Conservation (phyloP, 2,113 vertebrate genomes). For the Phyllopteryx taeniolatus region DNA sequence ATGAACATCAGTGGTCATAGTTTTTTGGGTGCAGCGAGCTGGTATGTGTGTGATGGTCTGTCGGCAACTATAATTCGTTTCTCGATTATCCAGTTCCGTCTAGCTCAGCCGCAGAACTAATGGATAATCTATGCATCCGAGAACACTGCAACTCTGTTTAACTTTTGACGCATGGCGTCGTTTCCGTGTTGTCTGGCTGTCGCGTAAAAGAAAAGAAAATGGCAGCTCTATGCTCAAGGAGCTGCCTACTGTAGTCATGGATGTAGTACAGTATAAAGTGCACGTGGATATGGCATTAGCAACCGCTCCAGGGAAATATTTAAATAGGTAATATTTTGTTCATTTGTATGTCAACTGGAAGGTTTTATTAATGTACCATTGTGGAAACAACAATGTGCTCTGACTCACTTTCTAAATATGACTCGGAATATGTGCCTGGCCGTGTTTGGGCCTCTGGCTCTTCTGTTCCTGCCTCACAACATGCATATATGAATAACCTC, state of each 20-base stretch:
- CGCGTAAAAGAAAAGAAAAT: no score
- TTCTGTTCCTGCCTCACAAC: background rate
- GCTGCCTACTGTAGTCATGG: background rate
- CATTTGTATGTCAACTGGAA: background rate
- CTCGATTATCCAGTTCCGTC: no score
- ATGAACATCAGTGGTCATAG: no score
- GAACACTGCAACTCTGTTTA: background rate
- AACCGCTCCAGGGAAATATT: conserved; percentile 34
- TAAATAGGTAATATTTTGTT: background rate
- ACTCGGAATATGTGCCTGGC: conserved; percentile 6
- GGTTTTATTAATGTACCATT: conserved; percentile 41
- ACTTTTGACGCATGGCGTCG: background rate
- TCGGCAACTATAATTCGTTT: no score
- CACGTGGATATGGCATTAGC: conserved; percentile 11
- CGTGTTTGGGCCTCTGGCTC: background rate
- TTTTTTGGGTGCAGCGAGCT: no score
- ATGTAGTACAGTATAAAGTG: background rate
- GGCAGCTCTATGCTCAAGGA: background rate
- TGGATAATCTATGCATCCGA: background rate
- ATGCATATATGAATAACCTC: background rate
- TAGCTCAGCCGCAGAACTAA: no score
- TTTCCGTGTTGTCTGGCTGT: background rate
- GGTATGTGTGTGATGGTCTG: no score
- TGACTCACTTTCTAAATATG: conserved; percentile 25
- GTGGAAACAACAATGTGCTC: conserved; percentile 33